Evolutionary conservation across 2,113 vertebrate species (phyloP).

Genomic region (Peromyscus polionotus): DNA sequence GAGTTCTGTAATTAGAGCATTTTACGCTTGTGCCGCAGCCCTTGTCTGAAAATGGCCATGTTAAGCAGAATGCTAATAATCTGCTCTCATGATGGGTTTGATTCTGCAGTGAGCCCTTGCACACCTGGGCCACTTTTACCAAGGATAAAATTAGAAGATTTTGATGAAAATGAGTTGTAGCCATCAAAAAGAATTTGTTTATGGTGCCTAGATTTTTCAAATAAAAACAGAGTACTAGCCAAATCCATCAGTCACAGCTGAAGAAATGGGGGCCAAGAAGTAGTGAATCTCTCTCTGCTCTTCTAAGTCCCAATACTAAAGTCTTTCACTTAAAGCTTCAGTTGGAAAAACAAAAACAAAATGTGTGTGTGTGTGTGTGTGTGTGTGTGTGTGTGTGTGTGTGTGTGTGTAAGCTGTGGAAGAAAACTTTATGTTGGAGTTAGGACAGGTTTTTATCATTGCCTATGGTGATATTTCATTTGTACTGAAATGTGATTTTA

Average conservation of each 20-base stretch:
- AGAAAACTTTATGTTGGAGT: slow-evolving; percentile 8
- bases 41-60: neutral
- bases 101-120: neutral
- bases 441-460: neutral
- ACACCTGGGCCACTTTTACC: slow-evolving; percentile 43
- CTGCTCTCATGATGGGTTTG: neutral
- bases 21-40: neutral
- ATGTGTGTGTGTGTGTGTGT: neutral
- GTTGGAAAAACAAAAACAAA: neutral
- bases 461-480: too few species aligned
- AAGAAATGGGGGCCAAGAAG: slow-evolving; percentile 34
- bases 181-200: slow-evolving; percentile 55
- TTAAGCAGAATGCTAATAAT: slow-evolving; percentile 5
- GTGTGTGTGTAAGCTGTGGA: neutral
- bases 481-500: too few species aligned
- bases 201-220: slow-evolving; percentile 48
- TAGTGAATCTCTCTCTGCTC: neutral
- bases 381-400: neutral
- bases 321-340: neutral
- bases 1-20: slow-evolving; percentile 37
- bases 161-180: slow-evolving; percentile 8
- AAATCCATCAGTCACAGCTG: slow-evolving; percentile 33
- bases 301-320: neutral
- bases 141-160: slow-evolving; percentile 37
- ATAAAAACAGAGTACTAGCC: slow-evolving; percentile 35